Evolutionary conservation across 2,797 vertebrate genomes (phyloP), one percentile per base, ranked within the genome.

Genomic region (Phataginus tetradactyla): DNA sequence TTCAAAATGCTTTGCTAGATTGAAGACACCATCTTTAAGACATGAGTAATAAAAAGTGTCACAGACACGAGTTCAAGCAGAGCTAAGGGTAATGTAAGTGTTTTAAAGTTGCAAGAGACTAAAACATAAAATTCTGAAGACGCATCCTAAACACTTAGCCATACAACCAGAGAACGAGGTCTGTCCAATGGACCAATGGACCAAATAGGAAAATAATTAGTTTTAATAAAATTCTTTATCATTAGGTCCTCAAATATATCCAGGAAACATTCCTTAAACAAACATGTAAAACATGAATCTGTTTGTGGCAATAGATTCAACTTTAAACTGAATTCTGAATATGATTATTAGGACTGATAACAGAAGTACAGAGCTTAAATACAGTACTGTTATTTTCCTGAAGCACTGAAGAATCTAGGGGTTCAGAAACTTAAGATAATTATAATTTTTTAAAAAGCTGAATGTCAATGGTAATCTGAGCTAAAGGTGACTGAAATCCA

Each of bases 241-340:
- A 64, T 51, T 59, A 93, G 51, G 45, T 81, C 39, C 55, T 88
- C 83, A 94, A 66, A 42, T 13, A 55, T 39, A 66, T 61, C 29
- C 23, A 86, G 77, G 53, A 88, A 51, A 85, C 64, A 84, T 55
- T 93, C 42, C 86, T 89, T 77, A 94, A 59, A 32, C 63, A 89
- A 53, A 75, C 20, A 86, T 12, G 11, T 14, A 90, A 51, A 95
- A n/a, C 42, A 86, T 64, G 42, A 75, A 75, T 92, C 17, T 94
- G 90, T 39, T 64, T 23, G 37, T 64, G 27, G 25, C 17, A 91
- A 89, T 91, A 21, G 69, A 86, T 74, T 69, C 34, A 92, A 78
- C 75, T 59, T 92, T 74, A 55, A 66, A 57, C 34, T 68, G 45
- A 79, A 72, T 78, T 66, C 21, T 85, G 55, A 11, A 51, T 51